These are phyloP conservation scores for Callosobruchus maculatus DNA, from an alignment of 2,888 invertebrate genomes.

Conservation along the genomic window DNA sequence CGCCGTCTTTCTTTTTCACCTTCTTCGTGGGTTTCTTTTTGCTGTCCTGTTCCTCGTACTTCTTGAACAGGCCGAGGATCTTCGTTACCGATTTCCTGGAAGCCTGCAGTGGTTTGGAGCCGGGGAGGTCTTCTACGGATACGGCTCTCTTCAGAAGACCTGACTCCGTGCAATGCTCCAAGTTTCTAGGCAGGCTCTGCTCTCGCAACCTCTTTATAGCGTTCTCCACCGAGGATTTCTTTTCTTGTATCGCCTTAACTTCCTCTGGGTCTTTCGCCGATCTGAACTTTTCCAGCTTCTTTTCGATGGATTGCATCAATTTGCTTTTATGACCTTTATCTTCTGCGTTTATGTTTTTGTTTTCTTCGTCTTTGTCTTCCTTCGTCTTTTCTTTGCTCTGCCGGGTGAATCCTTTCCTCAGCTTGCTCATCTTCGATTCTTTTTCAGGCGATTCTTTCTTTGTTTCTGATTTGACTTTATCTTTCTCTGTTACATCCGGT, in stretches of 20 bases:
- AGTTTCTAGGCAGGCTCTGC: constrained; percentile 60
- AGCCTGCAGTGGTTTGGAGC: constrained; percentile 51
- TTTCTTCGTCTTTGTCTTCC: constrained; percentile 36
- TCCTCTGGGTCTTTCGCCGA: constrained; percentile 44
- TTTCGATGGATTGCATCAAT: constrained; percentile 72
- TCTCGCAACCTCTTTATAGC: constrained; percentile 61
- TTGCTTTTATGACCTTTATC: constrained; percentile 49
- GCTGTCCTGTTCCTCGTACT: constrained; percentile 60
- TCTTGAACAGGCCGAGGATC: constrained; percentile 74
- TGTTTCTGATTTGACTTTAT: constrained; percentile 2
- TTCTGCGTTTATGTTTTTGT: constrained; percentile 36
- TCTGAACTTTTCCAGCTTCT: constrained; percentile 68
- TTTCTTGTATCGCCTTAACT: constrained; percentile 28
- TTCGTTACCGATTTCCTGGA: constrained; percentile 68
- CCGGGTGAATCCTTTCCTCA: constrained; percentile 35
- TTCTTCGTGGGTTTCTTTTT: constrained; percentile 25
- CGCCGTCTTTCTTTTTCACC: not conserved
- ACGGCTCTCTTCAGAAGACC: constrained; percentile 68
- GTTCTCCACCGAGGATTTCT: constrained; percentile 51
- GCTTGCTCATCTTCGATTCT: constrained; percentile 52
- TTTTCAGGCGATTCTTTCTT: constrained; percentile 51
- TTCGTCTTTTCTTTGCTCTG: constrained; percentile 35
- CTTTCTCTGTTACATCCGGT: constrained; percentile 11
- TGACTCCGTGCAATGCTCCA: constrained; percentile 57
- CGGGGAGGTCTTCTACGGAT: constrained; percentile 65